Conservation (phyloP, 2,113 vertebrate species). For the Antennarius striatus region DNA sequence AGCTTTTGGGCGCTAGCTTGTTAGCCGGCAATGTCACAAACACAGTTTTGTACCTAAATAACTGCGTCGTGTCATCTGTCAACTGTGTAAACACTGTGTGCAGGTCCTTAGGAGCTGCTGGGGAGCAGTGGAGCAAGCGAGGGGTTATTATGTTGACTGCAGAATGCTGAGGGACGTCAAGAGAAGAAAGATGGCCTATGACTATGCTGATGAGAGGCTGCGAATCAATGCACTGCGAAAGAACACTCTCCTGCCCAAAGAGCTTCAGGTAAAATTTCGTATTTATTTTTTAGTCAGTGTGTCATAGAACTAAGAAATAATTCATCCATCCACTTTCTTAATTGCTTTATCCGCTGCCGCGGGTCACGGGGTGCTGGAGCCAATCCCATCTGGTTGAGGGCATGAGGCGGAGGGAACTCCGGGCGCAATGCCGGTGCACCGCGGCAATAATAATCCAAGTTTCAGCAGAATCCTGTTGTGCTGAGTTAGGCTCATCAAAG, state of each 20-base stretch:
- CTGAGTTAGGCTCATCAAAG: no score
- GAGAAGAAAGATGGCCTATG: conserved; percentile 88
- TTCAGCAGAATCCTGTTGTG: no score
- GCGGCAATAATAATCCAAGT: no score
- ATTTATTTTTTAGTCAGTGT: neutral
- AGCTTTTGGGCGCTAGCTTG: conserved; percentile 12
- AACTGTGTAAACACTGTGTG: conserved; percentile 9
- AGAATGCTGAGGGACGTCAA: conserved; percentile 94
- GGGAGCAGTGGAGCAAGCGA: conserved; percentile 72
- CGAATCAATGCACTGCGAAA: conserved; percentile 93
- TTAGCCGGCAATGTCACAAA: neutral
- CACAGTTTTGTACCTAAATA: neutral
- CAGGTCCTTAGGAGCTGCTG: conserved; percentile 75
- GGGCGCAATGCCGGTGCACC: no score
- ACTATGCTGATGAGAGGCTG: conserved; percentile 88
- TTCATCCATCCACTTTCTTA: no score
- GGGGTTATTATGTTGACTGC: conserved; percentile 92
- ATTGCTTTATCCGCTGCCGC: no score
- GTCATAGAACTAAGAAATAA: no score
- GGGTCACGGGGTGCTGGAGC: no score
- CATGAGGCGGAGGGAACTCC: no score
- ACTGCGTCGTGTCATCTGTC: neutral
- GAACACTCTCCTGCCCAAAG: conserved; percentile 90
- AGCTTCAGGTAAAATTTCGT: conserved; percentile 84
- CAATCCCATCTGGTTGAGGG: no score